Evolutionary conservation across 2,888 invertebrate genomes (phyloP).

Genomic region (Prenolepis imparis): DNA sequence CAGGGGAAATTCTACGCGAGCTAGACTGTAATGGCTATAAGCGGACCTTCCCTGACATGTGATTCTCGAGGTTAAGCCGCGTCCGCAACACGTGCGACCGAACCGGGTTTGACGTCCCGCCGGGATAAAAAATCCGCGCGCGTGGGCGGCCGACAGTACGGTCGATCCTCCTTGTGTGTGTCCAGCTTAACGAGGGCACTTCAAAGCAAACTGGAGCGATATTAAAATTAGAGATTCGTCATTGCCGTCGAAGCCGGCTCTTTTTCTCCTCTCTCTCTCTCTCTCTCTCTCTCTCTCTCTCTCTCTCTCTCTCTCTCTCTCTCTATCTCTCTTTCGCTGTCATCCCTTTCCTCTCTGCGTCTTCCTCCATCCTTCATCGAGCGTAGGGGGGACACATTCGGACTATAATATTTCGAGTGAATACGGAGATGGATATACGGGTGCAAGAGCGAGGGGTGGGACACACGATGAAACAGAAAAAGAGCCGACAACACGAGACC

Average conservation of each 20-base stretch:
- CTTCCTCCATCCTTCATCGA: conserved; percentile 61
- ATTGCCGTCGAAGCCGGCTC: conserved; percentile 67
- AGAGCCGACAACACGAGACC: conserved; percentile 62
- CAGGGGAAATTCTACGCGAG: conserved; percentile 20
- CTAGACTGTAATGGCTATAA: conserved; percentile 45
- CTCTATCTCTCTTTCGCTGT: conserved; percentile 27
- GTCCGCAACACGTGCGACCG: conserved; percentile 70
- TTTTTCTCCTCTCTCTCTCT: conserved; percentile 25
- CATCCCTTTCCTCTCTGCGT: conserved; percentile 18
- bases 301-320: neutral
- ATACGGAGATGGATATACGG: conserved; percentile 63
- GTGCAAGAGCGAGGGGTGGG: conserved; percentile 53
- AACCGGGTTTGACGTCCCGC: conserved; percentile 51
- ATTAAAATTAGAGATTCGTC: conserved; percentile 82
- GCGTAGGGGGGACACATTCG: conserved; percentile 65
- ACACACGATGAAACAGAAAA: conserved; percentile 60
- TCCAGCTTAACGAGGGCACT: conserved; percentile 77
- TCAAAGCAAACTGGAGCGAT: conserved; percentile 81
- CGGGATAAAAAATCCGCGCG: conserved; percentile 70
- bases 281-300: conserved; percentile 15
- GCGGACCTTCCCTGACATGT: conserved; percentile 60
- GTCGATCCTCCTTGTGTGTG: conserved; percentile 71
- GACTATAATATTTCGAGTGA: conserved; percentile 80
- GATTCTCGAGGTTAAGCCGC: conserved; percentile 68
- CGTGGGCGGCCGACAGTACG: conserved; percentile 62